Conservation (phyloP, 2,113 vertebrate species). For the Isichthys henryi region DNA sequence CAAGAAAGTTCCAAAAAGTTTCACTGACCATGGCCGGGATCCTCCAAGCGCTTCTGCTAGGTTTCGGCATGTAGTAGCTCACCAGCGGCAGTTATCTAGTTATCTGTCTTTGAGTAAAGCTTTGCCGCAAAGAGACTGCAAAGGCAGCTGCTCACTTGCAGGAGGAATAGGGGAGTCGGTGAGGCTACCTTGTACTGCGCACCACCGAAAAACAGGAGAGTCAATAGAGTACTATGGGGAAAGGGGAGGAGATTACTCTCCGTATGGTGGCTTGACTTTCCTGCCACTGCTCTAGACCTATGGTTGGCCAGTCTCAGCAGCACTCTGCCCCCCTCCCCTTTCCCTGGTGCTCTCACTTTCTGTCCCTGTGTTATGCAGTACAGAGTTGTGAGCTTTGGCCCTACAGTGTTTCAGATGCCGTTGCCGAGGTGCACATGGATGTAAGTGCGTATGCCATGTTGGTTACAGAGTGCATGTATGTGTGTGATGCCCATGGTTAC, state of each 20-base stretch:
- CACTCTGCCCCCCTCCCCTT: neutral
- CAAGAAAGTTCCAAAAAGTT: slow-evolving; percentile 1
- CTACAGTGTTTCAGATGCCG: neutral
- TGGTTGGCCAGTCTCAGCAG: neutral
- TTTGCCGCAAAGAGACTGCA: neutral
- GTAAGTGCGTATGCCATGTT: neutral
- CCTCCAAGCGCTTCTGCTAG: slow-evolving; percentile 13
- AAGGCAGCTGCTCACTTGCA: neutral
- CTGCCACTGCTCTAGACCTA: neutral
- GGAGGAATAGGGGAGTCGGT: neutral
- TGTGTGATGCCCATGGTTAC: neutral
- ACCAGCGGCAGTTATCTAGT: neutral
- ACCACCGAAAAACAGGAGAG: neutral
- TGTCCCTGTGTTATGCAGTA: neutral
- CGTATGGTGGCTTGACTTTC: neutral
- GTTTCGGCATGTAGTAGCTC: slow-evolving; percentile 46
- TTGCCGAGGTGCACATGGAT: neutral
- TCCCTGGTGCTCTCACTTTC: neutral
- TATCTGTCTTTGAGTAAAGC: neutral
- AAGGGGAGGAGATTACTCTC: neutral
- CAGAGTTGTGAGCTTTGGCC: neutral
- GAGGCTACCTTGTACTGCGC: neutral
- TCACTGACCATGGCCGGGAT: slow-evolving; percentile 46
- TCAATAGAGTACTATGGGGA: neutral
- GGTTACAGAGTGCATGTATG: neutral